Base-by-base conservation (phyloP, 2,888 invertebrate species). In the Andrena praecox region DNA sequence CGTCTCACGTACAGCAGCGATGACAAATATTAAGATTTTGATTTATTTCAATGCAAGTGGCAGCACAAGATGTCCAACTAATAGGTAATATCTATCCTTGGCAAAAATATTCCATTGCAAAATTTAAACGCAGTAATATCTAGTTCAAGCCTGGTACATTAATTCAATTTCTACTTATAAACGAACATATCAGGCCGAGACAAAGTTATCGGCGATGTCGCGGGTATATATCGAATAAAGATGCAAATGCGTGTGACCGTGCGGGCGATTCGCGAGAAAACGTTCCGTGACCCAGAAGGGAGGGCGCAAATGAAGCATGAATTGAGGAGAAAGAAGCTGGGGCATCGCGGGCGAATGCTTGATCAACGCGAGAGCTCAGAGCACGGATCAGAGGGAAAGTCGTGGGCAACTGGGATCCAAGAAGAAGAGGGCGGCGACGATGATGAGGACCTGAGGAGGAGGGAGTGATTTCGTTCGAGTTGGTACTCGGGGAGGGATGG, bases 401-500 rank as follows among this genome's bases (percentile, higher is more conserved):
- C 10, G 10, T 7, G 10, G 60, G 6, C 42, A 24, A 16, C 29
- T n/a, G 33, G 29, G 20, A 16, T 29, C 7, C 4, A n/a, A 31
- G 33, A 50, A 33, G 31, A 62, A 42, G 50, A 24, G 12, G 35
- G 48, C 10, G 24, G 56, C 24, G 56, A 56, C 24, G 56, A 56
- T 27, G 56, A 56, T 52, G 54, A 56, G 50, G 16, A 50, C 29
- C 29, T 42, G 42, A 33, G 56, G 24, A 48, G 60, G 12, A 35
- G 52, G 42, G n/a, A 20, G 20, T 42, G 69, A 76, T 70, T 69
- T 70, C 54, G 62, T 64, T 63, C 48, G 29, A 63, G 54, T 50
- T 16, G 70, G 59, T 54, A 50, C 29, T 76, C 66, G 42, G 16
- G 24, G 67, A 60, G 70, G 50, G 59, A 42, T 5, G 42, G 42